Percentiles rank a stretch among this genome's conserved stretches.
Evolutionary conservation across 2,113 vertebrate species (phyloP).

Genomic region (Zosterops lateralis): DNA sequence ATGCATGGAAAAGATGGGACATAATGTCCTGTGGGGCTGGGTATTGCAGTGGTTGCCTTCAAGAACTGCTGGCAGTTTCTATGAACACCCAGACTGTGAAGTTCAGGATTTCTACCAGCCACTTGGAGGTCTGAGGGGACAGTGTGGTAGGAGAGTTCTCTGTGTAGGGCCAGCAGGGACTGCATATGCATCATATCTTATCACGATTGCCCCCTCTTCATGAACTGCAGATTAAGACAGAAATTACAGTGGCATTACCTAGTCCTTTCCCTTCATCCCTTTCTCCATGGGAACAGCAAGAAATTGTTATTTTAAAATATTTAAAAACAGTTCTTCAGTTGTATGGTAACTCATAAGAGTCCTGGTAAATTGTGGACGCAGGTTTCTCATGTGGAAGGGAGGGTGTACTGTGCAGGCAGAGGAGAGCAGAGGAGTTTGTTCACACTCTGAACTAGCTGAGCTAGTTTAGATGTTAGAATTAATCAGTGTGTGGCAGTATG

Average conservation of each 20-base stretch:
- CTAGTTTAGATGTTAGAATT: background rate
- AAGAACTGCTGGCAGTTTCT: background rate
- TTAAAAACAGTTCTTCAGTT: background rate
- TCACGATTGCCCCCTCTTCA: background rate
- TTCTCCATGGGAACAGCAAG: background rate
- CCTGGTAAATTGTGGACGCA: background rate
- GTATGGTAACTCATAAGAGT: background rate
- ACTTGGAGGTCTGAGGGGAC: background rate
- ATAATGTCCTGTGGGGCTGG: rapidly evolving
- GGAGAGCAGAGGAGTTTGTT: background rate
- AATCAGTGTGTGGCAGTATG: background rate
- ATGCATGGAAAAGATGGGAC: background rate
- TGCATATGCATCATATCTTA: background rate
- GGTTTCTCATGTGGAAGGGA: rapidly evolving
- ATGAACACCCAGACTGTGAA: too few species aligned
- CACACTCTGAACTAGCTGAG: background rate
- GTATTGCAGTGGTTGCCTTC: background rate
- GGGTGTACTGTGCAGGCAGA: background rate
- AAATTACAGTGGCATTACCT: background rate
- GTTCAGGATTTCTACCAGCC: background rate
- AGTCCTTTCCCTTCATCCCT: background rate
- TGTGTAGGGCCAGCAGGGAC: rapidly evolving
- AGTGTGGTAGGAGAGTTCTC: background rate
- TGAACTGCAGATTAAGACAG: background rate
- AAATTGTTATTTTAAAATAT: background rate